Evolutionary conservation across 1,140 invertebrate genomes (phyloP).

Genomic region (Atopsyche davidsoni): DNA sequence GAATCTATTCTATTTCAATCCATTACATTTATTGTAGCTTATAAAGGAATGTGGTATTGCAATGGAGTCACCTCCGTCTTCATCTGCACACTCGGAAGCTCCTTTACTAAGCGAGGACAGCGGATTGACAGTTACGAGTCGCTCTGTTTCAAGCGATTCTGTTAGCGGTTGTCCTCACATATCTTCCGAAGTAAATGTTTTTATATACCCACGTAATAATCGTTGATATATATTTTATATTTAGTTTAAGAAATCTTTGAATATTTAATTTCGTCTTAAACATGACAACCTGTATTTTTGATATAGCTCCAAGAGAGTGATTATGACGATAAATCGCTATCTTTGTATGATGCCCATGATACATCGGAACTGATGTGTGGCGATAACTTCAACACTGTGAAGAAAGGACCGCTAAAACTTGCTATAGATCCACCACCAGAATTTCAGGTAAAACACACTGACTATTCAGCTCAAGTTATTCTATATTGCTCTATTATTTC

Average conservation of each 20-base stretch:
- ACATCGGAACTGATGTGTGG: conserved; percentile 58
- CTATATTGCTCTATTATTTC: too few species aligned
- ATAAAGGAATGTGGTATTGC: conserved; percentile 29
- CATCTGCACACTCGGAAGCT: conserved; percentile 53
- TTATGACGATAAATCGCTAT: conserved; percentile 47
- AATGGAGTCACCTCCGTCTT: conserved; percentile 56
- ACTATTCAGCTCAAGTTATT: too few species aligned
- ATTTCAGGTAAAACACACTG: conserved; percentile 69
- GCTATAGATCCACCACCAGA: conserved; percentile 74
- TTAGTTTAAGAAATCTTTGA: neutral
- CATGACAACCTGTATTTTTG: neutral
- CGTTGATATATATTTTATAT: neutral
- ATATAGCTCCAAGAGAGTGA: conserved; percentile 47
- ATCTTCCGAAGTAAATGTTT: conserved; percentile 48
- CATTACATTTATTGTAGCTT: too few species aligned
- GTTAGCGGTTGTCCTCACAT: conserved; percentile 51
- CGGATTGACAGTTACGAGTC: conserved; percentile 56
- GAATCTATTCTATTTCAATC: too few species aligned
- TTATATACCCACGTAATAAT: conserved; percentile 2
- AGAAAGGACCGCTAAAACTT: conserved; percentile 61
- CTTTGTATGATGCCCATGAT: conserved; percentile 44
- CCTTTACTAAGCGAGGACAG: conserved; percentile 57
- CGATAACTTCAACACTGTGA: conserved; percentile 74
- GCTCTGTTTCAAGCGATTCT: conserved; percentile 56
- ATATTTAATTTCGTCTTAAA: neutral